Conservation (phyloP, 2,888 invertebrate species). For the Mactromeris polynyma region DNA sequence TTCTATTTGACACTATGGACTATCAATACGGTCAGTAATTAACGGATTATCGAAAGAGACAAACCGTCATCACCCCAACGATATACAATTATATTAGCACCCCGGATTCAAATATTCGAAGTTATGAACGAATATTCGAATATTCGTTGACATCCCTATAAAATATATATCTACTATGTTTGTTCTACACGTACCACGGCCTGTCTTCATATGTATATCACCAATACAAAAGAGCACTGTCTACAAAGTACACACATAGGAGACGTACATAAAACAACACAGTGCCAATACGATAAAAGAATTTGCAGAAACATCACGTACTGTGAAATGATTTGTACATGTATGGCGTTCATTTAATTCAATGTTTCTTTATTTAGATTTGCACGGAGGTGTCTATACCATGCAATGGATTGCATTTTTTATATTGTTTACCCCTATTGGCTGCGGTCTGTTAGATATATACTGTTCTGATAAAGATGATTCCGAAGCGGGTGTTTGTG, state of each 20-base stretch:
- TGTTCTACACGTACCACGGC: background rate
- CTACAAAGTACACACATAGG: no score
- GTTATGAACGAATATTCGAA: no score
- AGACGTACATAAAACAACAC: no score
- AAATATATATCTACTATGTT: no score
- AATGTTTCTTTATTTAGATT: background rate
- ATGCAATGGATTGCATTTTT: slow-evolving; percentile 1
- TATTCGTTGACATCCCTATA: no score
- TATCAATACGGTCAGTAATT: no score
- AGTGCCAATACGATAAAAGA: background rate
- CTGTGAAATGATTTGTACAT: background rate
- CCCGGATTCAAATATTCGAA: no score
- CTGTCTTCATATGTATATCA: background rate
- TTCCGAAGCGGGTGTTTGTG: background rate
- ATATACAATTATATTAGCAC: no score
- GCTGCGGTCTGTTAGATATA: background rate
- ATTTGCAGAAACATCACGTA: background rate
- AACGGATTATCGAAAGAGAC: no score
- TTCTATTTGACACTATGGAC: no score
- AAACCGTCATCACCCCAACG: no score
- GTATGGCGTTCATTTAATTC: background rate
- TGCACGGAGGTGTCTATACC: background rate
- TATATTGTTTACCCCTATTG: slow-evolving; percentile 17
- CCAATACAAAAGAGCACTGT: background rate
- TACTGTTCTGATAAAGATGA: slow-evolving; percentile 8